These are phyloP conservation scores for Arnoldichthys spilopterus DNA, from an alignment of 2,797 vertebrate species.

Conservation along the genomic window DNA sequence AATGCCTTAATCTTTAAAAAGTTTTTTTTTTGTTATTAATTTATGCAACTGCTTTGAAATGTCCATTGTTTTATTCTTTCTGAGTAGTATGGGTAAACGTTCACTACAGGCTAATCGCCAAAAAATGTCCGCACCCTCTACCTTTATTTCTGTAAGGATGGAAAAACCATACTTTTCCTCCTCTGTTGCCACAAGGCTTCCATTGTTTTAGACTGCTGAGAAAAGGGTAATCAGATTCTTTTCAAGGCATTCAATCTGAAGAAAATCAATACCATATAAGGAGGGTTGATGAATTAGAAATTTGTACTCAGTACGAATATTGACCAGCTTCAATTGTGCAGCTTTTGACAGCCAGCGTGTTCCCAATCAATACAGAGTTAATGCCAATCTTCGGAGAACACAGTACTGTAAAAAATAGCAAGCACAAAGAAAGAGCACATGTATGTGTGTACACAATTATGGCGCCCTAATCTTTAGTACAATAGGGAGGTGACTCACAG, in stretches of 20 bases:
- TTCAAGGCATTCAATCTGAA: constrained; percentile 63
- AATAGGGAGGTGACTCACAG: constrained; percentile 37
- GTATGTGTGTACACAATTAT: not conserved
- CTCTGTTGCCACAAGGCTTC: not conserved
- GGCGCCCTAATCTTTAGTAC: not conserved
- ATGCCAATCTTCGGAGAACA: constrained; percentile 45
- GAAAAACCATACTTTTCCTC: constrained; percentile 12
- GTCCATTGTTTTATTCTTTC: not conserved
- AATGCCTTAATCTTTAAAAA: constrained; percentile 19
- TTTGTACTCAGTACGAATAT: constrained; percentile 75
- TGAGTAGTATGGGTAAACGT: not conserved
- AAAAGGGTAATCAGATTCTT: constrained; percentile 70
- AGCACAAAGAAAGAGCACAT: constrained; percentile 12
- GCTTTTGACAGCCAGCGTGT: constrained; percentile 64
- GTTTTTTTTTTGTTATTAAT: not conserved
- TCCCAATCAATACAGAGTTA: constrained; percentile 65
- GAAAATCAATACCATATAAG: constrained; percentile 82
- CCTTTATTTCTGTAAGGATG: not conserved
- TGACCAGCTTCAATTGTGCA: constrained; percentile 72
- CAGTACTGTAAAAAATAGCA: constrained; percentile 29
- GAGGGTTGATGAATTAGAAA: constrained; percentile 78
- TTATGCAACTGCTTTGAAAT: not conserved
- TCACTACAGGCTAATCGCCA: not conserved
- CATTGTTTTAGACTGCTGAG: constrained; percentile 56
- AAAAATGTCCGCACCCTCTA: not conserved